Evolutionary conservation across 1,140 invertebrate species (phyloP).

Genomic region (Zaprionus vittiger): DNA sequence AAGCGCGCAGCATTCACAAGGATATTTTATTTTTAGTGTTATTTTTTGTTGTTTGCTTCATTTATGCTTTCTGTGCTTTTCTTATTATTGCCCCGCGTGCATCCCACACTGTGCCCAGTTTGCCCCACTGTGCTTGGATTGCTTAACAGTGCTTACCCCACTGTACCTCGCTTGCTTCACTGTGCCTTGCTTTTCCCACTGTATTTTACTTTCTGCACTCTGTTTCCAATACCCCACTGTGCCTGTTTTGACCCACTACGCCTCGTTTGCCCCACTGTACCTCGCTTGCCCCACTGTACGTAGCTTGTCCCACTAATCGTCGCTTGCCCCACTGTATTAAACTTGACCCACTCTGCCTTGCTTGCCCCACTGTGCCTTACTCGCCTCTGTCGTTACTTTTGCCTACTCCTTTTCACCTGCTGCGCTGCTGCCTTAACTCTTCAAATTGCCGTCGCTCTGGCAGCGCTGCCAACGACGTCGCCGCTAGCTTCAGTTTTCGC

Average conservation of each 20-base stretch:
- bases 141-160: too few relatives aligned
- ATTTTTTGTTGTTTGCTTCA: constrained; percentile 41
- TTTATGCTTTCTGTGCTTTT: constrained; percentile 34
- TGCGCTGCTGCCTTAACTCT: not conserved
- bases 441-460: constrained; percentile 13
- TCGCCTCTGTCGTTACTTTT: constrained; percentile 40
- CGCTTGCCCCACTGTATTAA: not conserved
- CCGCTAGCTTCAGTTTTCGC: constrained; percentile 19
- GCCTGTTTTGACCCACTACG: too few relatives aligned
- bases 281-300: too few relatives aligned
- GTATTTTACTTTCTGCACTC: too few relatives aligned
- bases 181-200: too few relatives aligned
- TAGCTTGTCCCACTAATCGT: too few relatives aligned
- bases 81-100: constrained; percentile 21
- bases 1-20: constrained; percentile 71
- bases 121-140: too few relatives aligned
- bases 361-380: constrained; percentile 11
- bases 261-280: constrained; percentile 8
- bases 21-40: constrained; percentile 78
- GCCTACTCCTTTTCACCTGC: constrained; percentile 46
- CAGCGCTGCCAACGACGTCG: not conserved
- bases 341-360: too few relatives aligned
- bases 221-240: too few relatives aligned
- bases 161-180: too few relatives aligned
- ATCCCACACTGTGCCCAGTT: not conserved